Conservation (phyloP, 2,113 vertebrate species). For the Coturnix japonica region DNA sequence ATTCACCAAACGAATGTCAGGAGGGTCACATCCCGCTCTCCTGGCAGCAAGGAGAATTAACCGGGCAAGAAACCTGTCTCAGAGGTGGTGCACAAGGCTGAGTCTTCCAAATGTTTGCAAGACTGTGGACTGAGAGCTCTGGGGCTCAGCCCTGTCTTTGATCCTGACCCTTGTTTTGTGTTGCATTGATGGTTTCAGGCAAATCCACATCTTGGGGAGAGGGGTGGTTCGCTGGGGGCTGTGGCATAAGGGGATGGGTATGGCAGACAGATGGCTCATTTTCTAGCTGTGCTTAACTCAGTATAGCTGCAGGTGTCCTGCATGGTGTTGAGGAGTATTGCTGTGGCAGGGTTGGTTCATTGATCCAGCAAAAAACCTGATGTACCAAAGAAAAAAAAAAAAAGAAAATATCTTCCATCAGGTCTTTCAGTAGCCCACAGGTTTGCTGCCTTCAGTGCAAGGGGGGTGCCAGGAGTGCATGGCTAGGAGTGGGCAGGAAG, state of each 20-base stretch:
- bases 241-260: neutral
- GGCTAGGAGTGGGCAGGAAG: constrained; percentile 36
- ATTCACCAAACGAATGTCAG: constrained; percentile 69
- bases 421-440: neutral
- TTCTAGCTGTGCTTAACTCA: neutral
- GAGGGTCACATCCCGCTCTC: constrained; percentile 38
- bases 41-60: constrained; percentile 37
- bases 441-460: neutral
- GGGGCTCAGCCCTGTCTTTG: neutral
- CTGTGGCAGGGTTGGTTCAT: neutral
- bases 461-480: neutral
- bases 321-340: rapidly evolving
- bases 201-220: neutral
- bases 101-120: neutral
- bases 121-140: too few relatives aligned
- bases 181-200: neutral
- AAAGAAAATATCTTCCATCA: rapidly evolving
- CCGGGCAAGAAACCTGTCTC: neutral
- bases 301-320: neutral
- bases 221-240: neutral
- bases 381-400: neutral
- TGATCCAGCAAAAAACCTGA: neutral
- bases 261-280: neutral
- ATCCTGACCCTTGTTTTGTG: neutral
- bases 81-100: neutral